phyloP scores from a whole-genome alignment of 1,140 invertebrate species.

The Nautilus pompilius region DNA sequence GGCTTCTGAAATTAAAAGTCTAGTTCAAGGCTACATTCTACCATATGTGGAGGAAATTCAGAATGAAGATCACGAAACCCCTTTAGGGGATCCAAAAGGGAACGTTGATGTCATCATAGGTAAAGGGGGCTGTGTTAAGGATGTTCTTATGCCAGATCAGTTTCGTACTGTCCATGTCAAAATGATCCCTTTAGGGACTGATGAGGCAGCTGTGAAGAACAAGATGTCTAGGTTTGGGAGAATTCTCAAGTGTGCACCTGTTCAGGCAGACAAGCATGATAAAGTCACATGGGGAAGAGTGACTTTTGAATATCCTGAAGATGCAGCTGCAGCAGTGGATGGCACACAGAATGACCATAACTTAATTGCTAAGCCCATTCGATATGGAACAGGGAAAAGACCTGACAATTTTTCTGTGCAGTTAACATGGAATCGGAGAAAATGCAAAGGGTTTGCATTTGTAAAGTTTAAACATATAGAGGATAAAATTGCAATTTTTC shows the following conservation, averaged over 20 bases:
- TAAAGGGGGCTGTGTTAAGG: slow-evolving; percentile 11
- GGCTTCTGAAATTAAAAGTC: neutral
- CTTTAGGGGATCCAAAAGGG: slow-evolving; percentile 1
- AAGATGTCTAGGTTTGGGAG: slow-evolving; percentile 4
- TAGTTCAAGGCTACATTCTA: neutral
- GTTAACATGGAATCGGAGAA: slow-evolving; percentile 4
- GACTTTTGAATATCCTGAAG: neutral
- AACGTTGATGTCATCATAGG: slow-evolving; percentile 15
- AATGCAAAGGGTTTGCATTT: slow-evolving; percentile 6
- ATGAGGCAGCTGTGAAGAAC: neutral
- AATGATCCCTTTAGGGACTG: neutral
- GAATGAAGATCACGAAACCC: slow-evolving; percentile 16
- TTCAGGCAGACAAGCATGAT: neutral
- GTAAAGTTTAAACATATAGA: slow-evolving; percentile 5
- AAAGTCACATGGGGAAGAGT: slow-evolving; percentile 7
- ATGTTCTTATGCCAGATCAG: slow-evolving; percentile 22
- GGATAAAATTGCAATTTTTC: neutral
- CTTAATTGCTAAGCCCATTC: neutral
- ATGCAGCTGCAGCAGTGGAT: neutral
- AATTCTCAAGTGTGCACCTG: neutral
- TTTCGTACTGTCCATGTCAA: slow-evolving; percentile 20
- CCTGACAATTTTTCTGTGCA: neutral
- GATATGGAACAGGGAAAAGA: neutral
- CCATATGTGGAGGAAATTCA: slow-evolving; percentile 4
- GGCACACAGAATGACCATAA: neutral